phyloP scores from a whole-genome alignment of 2,113 vertebrate genomes.

The Xenopus laevis region DNA sequence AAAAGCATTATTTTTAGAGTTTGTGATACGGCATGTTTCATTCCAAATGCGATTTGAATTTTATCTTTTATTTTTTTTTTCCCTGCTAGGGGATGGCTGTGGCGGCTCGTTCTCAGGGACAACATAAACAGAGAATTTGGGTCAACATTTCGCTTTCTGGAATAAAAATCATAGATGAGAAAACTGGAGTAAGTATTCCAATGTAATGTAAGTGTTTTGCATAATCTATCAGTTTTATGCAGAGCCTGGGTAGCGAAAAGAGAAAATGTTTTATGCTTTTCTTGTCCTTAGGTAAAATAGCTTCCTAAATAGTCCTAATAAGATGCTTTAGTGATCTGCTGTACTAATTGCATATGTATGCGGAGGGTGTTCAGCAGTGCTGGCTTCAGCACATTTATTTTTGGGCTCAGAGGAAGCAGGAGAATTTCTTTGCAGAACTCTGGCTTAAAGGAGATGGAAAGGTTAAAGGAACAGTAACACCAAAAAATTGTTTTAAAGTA shows the following conservation, averaged over 20 bases:
- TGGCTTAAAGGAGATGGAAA: no score
- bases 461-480: no score
- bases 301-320: background rate
- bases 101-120: slow-evolving; percentile 91
- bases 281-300: background rate
- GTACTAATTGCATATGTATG: background rate
- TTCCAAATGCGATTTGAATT: background rate
- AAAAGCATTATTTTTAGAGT: background rate
- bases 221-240: background rate
- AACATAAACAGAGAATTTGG: slow-evolving; percentile 94
- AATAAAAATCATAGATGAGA: slow-evolving; percentile 92
- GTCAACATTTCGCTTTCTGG: slow-evolving; percentile 89
- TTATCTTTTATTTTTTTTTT: slow-evolving; percentile 4
- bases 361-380: background rate
- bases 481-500: no score
- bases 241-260: background rate
- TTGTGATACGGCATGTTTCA: background rate
- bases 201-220: background rate
- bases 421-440: no score
- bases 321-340: background rate
- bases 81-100: slow-evolving; percentile 82
- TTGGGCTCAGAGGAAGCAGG: background rate
- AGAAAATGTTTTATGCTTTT: background rate
- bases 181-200: slow-evolving; percentile 82
- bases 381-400: background rate